These are phyloP conservation scores for Nymphicus hollandicus DNA, from an alignment of 2,113 vertebrate species.

Conservation along the genomic window DNA sequence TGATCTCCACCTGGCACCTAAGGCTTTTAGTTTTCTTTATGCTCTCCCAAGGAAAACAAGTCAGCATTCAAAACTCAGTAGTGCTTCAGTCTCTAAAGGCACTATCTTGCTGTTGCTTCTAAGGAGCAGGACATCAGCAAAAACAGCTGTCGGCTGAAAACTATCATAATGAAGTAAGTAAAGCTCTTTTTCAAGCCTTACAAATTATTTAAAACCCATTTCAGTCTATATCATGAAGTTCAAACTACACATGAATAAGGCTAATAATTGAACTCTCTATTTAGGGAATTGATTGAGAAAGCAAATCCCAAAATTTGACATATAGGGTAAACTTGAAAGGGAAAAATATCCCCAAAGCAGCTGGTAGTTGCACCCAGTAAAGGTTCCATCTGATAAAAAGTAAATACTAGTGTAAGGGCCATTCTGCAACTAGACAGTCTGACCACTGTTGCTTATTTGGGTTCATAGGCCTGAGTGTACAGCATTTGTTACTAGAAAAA, in stretches of 20 bases:
- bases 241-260: not conserved
- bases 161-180: not conserved
- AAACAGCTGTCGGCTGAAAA: not conserved
- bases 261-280: not conserved
- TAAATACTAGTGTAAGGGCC: not conserved
- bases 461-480: not conserved
- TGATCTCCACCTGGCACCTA: constrained; percentile 25
- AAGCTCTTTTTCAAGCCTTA: not conserved
- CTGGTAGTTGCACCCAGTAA: not conserved
- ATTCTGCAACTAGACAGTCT: not conserved
- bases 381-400: not conserved
- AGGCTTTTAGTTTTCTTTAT: not conserved
- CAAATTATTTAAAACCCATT: not conserved
- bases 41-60: constrained; percentile 26
- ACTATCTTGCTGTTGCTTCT: not conserved
- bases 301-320: not conserved
- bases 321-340: not conserved
- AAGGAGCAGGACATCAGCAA: not conserved
- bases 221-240: not conserved
- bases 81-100: constrained; percentile 5
- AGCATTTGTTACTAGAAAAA: not conserved
- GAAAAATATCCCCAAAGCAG: not conserved
- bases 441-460: not conserved
- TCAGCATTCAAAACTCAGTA: not conserved
- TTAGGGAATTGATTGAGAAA: not conserved